Conservation (phyloP, 2,888 invertebrate species). For the Nezara viridula region DNA sequence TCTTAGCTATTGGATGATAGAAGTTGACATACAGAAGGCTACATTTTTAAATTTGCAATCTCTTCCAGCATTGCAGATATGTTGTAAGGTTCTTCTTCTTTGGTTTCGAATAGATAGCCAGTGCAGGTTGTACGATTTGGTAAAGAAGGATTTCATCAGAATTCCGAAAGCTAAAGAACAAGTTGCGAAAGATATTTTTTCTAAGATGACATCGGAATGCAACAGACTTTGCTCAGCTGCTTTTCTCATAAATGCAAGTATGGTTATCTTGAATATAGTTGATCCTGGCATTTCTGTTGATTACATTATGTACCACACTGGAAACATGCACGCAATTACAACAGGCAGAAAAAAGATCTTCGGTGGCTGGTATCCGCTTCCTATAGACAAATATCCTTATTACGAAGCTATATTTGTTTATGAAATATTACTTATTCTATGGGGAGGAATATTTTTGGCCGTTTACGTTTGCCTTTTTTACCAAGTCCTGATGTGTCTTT, state of each 20-base stretch:
- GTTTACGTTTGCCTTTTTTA: conserved; percentile 14
- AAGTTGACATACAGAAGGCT: conserved; percentile 42
- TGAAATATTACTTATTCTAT: not conserved
- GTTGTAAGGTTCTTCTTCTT: not conserved
- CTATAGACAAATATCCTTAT: not conserved
- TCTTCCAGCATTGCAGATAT: conserved; percentile 6
- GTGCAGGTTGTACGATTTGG: not conserved
- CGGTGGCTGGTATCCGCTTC: not conserved
- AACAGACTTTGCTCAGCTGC: not conserved
- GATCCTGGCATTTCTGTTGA: conserved; percentile 7
- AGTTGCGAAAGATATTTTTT: not conserved
- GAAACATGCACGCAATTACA: not conserved
- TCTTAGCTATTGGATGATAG: not conserved
- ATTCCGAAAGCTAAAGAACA: not conserved
- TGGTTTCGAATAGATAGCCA: not conserved
- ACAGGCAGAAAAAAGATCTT: conserved; percentile 11
- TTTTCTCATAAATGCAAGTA: not conserved
- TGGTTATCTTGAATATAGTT: not conserved
- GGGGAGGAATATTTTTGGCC: conserved; percentile 26
- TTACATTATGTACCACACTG: conserved; percentile 13
- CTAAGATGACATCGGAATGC: not conserved
- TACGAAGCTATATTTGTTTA: conserved; percentile 16
- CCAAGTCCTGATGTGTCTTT: conserved; percentile 20
- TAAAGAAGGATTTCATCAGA: not conserved
- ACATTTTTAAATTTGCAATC: conserved; percentile 5